Evolutionary conservation across 2,113 vertebrate genomes (phyloP).

Genomic region (Amphilophus citrinellus): DNA sequence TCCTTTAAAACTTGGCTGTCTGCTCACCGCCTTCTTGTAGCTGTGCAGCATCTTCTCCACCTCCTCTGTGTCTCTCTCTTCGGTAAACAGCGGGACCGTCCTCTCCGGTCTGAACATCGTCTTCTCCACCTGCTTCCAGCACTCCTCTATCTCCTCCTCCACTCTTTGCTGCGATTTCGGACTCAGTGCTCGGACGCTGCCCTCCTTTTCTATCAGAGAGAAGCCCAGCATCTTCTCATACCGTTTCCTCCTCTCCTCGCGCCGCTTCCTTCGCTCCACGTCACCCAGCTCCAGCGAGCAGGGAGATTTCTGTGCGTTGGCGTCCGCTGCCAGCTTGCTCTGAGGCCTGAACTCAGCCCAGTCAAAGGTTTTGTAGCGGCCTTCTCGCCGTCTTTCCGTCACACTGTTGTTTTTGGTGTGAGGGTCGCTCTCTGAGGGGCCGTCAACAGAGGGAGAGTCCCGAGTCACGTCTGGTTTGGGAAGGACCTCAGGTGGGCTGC

Average conservation of each 20-base stretch:
- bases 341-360: conserved; percentile 66
- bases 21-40: conserved; percentile 70
- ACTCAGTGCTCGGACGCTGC: conserved; percentile 1
- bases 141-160: conserved; percentile 73
- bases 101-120: conserved; percentile 51
- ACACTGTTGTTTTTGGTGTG: conserved; percentile 36
- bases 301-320: neutral
- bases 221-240: conserved; percentile 73
- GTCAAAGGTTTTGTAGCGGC: conserved; percentile 70
- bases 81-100: conserved; percentile 46
- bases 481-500: conserved; percentile 40
- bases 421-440: conserved; percentile 22
- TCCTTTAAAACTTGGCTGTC: neutral
- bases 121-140: conserved; percentile 79
- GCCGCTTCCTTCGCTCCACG: conserved; percentile 64
- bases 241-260: conserved; percentile 72
- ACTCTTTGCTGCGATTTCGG: conserved; percentile 43
- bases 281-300: conserved; percentile 43
- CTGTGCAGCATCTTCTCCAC: conserved; percentile 60
- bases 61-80: conserved; percentile 20
- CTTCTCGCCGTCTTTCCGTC: conserved; percentile 47
- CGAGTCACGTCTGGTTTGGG: conserved; percentile 72
- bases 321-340: neutral
- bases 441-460: conserved; percentile 54
- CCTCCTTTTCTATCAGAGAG: neutral